A percentile compares a stretch with the other conserved stretches of the same genome.
These are phyloP conservation scores for Phyllotreta cruciferae DNA, from an alignment of 2,888 invertebrate genomes.

Conservation along the genomic window DNA sequence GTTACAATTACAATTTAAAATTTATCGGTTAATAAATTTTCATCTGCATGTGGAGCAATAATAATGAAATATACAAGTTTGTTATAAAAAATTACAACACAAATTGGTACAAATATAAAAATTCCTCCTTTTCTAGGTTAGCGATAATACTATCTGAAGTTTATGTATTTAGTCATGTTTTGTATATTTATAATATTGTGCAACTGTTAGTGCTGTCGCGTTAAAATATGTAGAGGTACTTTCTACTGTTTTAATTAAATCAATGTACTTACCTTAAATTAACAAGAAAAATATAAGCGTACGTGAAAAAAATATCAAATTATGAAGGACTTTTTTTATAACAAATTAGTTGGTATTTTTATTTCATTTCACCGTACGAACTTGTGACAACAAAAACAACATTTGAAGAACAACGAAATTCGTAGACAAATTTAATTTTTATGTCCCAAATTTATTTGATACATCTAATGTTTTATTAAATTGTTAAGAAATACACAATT, in stretches of 20 bases:
- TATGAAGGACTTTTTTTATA: too few relatives aligned
- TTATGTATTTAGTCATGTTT: slow-evolving; percentile 25
- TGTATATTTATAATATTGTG: slow-evolving; percentile 26
- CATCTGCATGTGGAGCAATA: too few relatives aligned
- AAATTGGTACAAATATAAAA: slow-evolving; percentile 8
- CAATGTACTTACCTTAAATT: neutral
- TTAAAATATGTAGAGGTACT: slow-evolving; percentile 6
- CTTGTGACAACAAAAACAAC: too few relatives aligned
- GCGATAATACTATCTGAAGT: slow-evolving; percentile 24
- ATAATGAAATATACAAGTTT: neutral
- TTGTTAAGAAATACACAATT: slow-evolving; percentile 20
- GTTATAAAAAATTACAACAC: neutral
- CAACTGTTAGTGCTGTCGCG: slow-evolving; percentile 13
- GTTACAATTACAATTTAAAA: too few relatives aligned
- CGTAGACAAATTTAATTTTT: too few relatives aligned
- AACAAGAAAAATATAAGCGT: slow-evolving; percentile 9
- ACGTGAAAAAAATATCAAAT: neutral
- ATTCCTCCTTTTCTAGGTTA: slow-evolving; percentile 21
- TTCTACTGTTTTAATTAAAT: slow-evolving; percentile 7
- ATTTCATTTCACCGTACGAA: too few relatives aligned
- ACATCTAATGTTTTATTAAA: neutral
- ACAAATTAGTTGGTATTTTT: too few relatives aligned
- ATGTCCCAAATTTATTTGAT: too few relatives aligned
- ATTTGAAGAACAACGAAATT: too few relatives aligned
- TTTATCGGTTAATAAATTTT: too few relatives aligned